Evolutionary conservation across 2,888 invertebrate genomes (phyloP).

Genomic region (Pecten maximus): DNA sequence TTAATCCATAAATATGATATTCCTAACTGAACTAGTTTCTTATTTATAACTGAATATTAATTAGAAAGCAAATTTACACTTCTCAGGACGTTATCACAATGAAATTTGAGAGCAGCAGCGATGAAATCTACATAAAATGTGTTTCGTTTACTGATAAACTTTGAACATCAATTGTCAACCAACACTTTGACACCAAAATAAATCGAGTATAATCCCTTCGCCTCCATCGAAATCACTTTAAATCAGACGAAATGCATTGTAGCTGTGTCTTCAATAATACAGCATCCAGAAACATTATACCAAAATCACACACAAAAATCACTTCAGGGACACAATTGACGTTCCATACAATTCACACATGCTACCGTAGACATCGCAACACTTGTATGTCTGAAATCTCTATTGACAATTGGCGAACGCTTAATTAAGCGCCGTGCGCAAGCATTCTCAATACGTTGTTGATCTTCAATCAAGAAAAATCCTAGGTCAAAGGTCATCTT

Average conservation of each 20-base stretch:
- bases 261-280: too few species aligned
- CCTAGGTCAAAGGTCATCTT: neutral
- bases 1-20: too few species aligned
- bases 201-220: neutral
- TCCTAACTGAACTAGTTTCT: too few species aligned
- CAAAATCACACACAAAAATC: too few species aligned
- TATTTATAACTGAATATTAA: too few species aligned
- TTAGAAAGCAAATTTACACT: too few species aligned
- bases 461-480: conserved; percentile 21
- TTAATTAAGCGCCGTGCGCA: conserved; percentile 17
- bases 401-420: neutral
- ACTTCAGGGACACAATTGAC: neutral
- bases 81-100: too few species aligned
- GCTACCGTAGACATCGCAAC: neutral
- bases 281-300: too few species aligned
- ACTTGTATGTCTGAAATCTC: neutral
- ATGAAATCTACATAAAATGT: too few species aligned
- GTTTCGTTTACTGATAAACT: neutral
- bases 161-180: neutral
- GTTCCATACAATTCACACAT: neutral
- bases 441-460: neutral
- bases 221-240: neutral
- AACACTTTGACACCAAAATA: neutral
- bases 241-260: neutral
- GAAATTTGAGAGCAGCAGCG: too few species aligned